Evolutionary conservation across 2,888 invertebrate genomes (phyloP), one percentile per base, ranked within the genome.

Genomic region (Doris montereyensis): DNA sequence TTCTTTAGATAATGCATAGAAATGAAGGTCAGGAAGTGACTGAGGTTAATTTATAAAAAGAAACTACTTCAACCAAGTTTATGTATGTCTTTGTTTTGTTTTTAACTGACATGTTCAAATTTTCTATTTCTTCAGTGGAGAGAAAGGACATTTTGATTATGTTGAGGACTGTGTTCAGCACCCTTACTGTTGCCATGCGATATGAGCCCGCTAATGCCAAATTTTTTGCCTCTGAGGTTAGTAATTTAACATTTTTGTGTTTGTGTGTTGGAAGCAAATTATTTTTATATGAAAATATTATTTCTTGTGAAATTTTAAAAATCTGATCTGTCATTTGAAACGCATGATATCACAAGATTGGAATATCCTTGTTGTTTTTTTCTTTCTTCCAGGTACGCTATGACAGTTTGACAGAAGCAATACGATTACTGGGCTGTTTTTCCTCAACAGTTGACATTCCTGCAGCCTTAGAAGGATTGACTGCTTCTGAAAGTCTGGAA

Each of bases 121-220:
- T 52, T 21, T 24, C 21, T 5, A 13, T 24, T 62, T 52, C 73
- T 34, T 35, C 84, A 90, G 91, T 91, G 32, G 87, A 87, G 32
- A 85, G 90, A 52, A 85, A 88, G 76, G 96, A 96, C 88, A 93
- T 96, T 86, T 92, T 97, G 77, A 94, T 95, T 73, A 92, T 98
- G 78, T 93, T 98, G 79, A 95, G 96, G 88, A 95, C 96, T 78
- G 97, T 98, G 10, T 98, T 98, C 92, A 96, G 97, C 89, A 97
- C 97, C 0, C 94, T 99, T 84, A 96, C 97, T 81, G 97, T 98
- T 0, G 98, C 98, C 1, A 99, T 99, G 99, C 94, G 99, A 85
- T 99, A 98, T 90, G 99, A 99, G 91, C 99, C 99, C 0, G 98
- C 98, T 0, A 99, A 99, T 92, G 99, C 99, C 0, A 97, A 97